Percentiles rank a stretch among this genome's conserved stretches.
phyloP scores from a whole-genome alignment of 2,888 invertebrate species.

The Prenolepis imparis region DNA sequence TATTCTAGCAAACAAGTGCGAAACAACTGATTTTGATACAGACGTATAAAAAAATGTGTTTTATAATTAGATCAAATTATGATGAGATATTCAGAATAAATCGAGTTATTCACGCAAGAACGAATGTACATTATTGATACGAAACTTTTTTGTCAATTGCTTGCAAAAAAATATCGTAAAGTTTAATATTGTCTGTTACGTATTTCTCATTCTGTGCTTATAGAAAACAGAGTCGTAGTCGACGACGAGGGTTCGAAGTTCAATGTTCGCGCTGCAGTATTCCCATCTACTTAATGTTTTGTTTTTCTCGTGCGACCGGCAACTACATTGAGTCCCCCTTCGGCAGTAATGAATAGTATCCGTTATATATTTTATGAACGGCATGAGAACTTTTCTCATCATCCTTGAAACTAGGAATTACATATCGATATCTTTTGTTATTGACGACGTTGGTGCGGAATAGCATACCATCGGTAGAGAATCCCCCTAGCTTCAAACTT shows the following conservation, averaged over 20 bases:
- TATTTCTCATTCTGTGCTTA: conserved; percentile 31
- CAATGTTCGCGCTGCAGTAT: conserved; percentile 50
- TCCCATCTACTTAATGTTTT: conserved; percentile 56
- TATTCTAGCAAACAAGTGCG: not conserved
- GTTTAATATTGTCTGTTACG: conserved; percentile 32
- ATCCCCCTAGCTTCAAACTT: conserved; percentile 49
- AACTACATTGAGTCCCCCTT: conserved; percentile 55
- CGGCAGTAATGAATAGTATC: conserved; percentile 70
- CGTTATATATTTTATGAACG: conserved; percentile 70
- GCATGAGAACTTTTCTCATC: conserved; percentile 73
- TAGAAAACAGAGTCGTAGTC: conserved; percentile 44
- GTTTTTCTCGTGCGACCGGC: conserved; percentile 46
- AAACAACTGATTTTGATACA: not conserved
- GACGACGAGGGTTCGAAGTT: conserved; percentile 50
- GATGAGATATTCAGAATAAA: conserved; percentile 10
- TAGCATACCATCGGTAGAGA: conserved; percentile 41
- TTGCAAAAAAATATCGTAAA: conserved; percentile 4
- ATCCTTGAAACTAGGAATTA: conserved; percentile 74
- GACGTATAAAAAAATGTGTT: not conserved
- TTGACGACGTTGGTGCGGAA: conserved; percentile 57
- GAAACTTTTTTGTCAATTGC: conserved; percentile 2
- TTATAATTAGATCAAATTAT: conserved; percentile 11
- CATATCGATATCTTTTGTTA: conserved; percentile 70
- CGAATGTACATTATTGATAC: not conserved
- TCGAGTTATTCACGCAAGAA: not conserved